phyloP scores from a whole-genome alignment of 2,888 invertebrate genomes.

The Gortyna flavago region DNA sequence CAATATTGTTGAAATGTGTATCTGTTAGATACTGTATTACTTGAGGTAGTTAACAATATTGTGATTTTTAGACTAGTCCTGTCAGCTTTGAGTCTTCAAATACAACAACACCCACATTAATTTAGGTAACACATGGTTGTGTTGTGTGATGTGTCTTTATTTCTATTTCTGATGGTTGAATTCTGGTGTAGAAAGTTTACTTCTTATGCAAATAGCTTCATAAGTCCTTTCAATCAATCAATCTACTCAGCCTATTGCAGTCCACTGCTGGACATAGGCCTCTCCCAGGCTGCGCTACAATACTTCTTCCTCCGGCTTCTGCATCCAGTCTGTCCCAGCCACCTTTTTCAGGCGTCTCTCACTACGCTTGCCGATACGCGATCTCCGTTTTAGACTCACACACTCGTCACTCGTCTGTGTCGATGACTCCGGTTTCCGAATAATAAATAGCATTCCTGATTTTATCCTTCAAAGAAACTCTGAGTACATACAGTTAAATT shows the following conservation, averaged over 20 bases:
- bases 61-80: neutral
- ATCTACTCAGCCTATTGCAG: neutral
- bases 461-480: neutral
- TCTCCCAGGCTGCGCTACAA: neutral
- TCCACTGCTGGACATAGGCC: neutral
- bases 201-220: neutral
- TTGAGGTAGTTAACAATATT: slow-evolving; percentile 10
- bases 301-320: neutral
- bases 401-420: neutral
- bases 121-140: slow-evolving; percentile 10
- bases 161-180: neutral
- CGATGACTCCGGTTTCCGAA: neutral
- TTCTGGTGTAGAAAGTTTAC: neutral
- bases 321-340: neutral
- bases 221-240: neutral
- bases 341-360: too few species aligned
- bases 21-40: slow-evolving; percentile 7
- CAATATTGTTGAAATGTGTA: slow-evolving; percentile 9
- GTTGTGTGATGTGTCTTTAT: neutral
- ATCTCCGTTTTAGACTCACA: neutral
- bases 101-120: slow-evolving; percentile 2
- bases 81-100: neutral
- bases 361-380: neutral
- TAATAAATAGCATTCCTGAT: neutral
- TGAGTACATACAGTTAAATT: neutral